A percentile compares a stretch with the other conserved stretches of the same genome.
Conservation (phyloP, 2,888 invertebrate species). For the Leptinotarsa juncta region DNA sequence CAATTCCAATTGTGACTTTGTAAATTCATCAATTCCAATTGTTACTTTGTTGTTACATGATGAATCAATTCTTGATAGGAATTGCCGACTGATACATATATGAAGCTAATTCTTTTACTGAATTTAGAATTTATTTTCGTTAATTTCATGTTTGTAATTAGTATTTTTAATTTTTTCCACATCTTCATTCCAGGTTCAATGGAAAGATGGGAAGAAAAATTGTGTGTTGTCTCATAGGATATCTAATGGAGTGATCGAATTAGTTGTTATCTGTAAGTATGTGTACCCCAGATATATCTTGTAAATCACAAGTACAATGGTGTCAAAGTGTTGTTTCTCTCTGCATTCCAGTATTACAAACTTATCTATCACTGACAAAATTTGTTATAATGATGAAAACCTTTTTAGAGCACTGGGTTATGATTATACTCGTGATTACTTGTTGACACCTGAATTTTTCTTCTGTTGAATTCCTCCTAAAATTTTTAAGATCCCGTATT, state of each 20-base stretch:
- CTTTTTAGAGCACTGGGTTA: constrained; percentile 65
- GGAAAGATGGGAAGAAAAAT: no score
- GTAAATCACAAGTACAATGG: no score
- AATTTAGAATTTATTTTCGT: background rate
- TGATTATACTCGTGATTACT: constrained; percentile 61
- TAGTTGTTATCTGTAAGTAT: no score
- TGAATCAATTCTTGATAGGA: constrained; percentile 76
- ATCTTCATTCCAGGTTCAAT: no score
- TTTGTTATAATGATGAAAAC: constrained; percentile 55
- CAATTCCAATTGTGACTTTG: no score
- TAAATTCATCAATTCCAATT: no score
- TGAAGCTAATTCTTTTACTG: constrained; percentile 68
- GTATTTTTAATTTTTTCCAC: background rate
- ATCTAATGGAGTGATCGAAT: no score
- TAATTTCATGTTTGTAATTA: background rate
- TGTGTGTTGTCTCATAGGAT: no score
- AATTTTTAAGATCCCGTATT: background rate
- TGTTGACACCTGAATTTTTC: constrained; percentile 11
- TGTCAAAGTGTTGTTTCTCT: background rate
- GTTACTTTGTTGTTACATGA: constrained; percentile 57
- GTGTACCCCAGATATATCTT: no score
- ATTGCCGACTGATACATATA: constrained; percentile 79
- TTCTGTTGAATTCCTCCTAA: background rate
- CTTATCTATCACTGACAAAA: background rate
- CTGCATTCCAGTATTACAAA: background rate